Base-by-base conservation (phyloP, 2,797 vertebrate species). In the Neoniphon sammara region DNA sequence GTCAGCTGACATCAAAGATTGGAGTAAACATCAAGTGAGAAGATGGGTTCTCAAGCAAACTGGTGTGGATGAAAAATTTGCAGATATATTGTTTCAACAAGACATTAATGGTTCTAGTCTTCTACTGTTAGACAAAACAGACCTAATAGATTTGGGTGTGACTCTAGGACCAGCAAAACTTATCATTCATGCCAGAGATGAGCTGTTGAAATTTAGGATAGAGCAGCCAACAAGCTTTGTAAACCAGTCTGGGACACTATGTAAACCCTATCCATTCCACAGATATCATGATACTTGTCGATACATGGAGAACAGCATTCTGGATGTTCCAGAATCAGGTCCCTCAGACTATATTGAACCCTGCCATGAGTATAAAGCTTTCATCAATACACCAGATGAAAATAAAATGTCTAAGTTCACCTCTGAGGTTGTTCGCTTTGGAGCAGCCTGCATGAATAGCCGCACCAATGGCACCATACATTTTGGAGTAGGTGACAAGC, bases 381-480 rank as follows among this genome's bases (percentile, higher is more conserved):
- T 88, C 21, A 76, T 7, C 36, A 74, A 88, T 20, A 83, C 83
- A 61, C 3, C 81, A 4, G 17, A 72, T 2, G 81, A 90, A 18
- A 27, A 31, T 0, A 81, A 86, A 78, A 70, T 92, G 52, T 12
- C 1, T 2, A 94, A 91, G 66, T 94, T 91, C 49, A 89, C 31
- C 1, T 1, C 1, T 36, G 91, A 93, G 31, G 85, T 90, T 0
- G 80, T 93, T 67, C 61, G 84, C 68, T 93, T 93, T 83, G 88
- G 86, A 62, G 82, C 91, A 76, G 93, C 91, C 59, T 94, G 92
- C 52, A 92, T 93, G 92, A 94, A 94, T 54, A 86, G 91, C n/a
- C 81, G 90, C 44, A 94, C 93, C 56, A 94, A 94, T 0, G 92
- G 93, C 36, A 94, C 93, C 49, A 92, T 94, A 75, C 93, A 94